Evolutionary conservation across 35 echinoderm and acorn worm genomes (phyloP).

Genomic region (Stichopus chloronotus): DNA sequence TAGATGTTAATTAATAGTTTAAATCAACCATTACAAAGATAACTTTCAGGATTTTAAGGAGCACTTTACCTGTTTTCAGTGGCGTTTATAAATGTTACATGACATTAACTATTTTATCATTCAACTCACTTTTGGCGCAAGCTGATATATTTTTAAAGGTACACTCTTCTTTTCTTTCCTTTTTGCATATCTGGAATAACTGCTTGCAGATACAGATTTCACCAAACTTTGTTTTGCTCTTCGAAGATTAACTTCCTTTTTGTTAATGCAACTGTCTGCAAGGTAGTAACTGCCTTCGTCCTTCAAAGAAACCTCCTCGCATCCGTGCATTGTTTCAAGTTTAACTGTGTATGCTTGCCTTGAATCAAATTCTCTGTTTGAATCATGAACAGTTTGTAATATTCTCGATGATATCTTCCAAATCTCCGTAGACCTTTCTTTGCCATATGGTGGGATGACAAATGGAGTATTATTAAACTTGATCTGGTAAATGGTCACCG

Average conservation of each 20-base stretch:
- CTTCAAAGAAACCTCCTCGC: not conserved
- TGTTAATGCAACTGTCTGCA: not conserved
- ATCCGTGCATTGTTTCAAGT: not conserved
- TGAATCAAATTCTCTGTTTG: not conserved
- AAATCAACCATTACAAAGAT: too few species aligned
- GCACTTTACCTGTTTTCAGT: too few species aligned
- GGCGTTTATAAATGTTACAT: too few species aligned
- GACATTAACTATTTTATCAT: too few species aligned
- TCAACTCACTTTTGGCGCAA: not conserved
- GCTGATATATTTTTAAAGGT: not conserved
- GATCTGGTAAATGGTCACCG: not conserved
- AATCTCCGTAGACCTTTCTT: not conserved
- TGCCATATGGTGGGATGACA: not conserved
- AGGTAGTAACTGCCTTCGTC: not conserved
- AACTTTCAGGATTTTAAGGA: too few species aligned
- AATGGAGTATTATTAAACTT: not conserved
- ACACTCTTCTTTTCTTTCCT: not conserved
- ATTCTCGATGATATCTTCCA: not conserved
- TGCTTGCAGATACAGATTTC: not conserved
- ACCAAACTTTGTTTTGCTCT: not conserved
- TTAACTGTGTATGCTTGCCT: not conserved
- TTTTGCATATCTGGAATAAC: not conserved
- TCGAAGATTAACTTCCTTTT: not conserved
- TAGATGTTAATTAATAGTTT: too few species aligned
- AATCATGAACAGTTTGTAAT: too few species aligned